A percentile compares a stretch with the other conserved stretches of the same genome.
These are phyloP conservation scores for Lysandra coridon DNA, from an alignment of 2,888 invertebrate genomes.

Conservation along the genomic window DNA sequence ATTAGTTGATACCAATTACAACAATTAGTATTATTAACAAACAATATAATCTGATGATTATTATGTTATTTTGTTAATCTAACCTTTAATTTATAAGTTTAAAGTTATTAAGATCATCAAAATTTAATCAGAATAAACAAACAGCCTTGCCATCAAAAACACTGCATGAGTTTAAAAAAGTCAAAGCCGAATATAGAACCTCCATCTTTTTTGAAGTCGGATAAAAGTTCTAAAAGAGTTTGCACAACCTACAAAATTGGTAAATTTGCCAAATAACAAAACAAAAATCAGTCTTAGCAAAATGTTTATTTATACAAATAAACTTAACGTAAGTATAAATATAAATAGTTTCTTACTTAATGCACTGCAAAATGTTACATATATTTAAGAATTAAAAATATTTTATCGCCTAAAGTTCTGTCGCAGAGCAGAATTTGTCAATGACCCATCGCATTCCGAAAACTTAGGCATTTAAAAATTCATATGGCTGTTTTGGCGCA, in stretches of 20 bases:
- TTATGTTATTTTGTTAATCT: background rate
- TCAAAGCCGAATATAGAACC: too few relatives aligned
- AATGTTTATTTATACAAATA: constrained; percentile 12
- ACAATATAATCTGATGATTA: too few relatives aligned
- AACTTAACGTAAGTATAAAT: background rate
- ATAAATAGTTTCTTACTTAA: background rate
- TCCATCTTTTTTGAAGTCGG: too few relatives aligned
- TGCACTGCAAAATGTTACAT: background rate
- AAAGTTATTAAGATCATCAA: background rate
- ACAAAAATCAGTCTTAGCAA: constrained; percentile 24
- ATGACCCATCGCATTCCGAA: background rate
- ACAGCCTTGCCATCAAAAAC: background rate
- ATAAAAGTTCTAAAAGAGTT: background rate
- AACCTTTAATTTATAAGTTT: background rate
- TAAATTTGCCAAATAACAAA: background rate
- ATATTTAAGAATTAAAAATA: background rate
- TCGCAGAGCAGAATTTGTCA: background rate
- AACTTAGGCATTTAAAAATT: background rate
- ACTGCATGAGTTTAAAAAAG: background rate
- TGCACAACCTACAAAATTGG: background rate
- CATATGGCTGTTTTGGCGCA: background rate
- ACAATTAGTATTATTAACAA: too few relatives aligned
- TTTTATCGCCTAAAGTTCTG: background rate
- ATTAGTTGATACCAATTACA: too few relatives aligned
- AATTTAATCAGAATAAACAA: background rate